Evolutionary conservation across 1,140 invertebrate species (phyloP).

Genomic region (Drosophila kurseongensis): DNA sequence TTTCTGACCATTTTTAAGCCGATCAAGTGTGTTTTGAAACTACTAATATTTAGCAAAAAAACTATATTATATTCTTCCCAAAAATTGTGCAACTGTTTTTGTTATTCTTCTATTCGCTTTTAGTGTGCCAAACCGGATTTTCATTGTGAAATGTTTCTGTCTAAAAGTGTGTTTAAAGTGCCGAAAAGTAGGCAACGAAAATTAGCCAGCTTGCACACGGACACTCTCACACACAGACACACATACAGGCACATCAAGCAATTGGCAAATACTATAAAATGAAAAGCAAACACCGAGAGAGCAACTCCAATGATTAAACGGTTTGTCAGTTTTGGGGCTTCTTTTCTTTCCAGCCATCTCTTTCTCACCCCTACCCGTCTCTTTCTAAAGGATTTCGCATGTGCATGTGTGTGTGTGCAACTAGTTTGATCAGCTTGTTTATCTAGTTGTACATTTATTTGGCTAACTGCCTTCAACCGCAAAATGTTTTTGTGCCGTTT

Average conservation of each 20-base stretch:
- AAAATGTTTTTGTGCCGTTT: conserved; percentile 59
- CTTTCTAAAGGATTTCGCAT: neutral
- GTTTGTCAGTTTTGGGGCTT: conserved; percentile 13
- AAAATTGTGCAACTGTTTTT: too few relatives aligned
- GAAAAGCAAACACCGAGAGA: conserved; percentile 53
- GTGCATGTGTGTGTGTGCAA: conserved; percentile 31
- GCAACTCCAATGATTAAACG: conserved; percentile 35
- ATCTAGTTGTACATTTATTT: conserved; percentile 79
- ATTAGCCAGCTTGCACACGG: conserved; percentile 3
- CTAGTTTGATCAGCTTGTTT: conserved; percentile 72
- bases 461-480: conserved; percentile 75
- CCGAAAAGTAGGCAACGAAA: conserved; percentile 8
- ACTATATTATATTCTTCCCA: neutral
- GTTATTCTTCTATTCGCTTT: neutral
- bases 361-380: neutral
- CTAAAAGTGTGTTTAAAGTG: neutral
- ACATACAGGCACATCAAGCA: conserved; percentile 8
- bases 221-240: conserved; percentile 7
- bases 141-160: neutral
- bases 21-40: too few relatives aligned
- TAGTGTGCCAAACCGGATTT: neutral
- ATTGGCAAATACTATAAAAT: conserved; percentile 59
- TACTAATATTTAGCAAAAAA: too few relatives aligned
- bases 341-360: neutral
- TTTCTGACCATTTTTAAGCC: too few relatives aligned